Base-by-base conservation (phyloP, 2,888 invertebrate species). In the Drosophila lacicola region DNA sequence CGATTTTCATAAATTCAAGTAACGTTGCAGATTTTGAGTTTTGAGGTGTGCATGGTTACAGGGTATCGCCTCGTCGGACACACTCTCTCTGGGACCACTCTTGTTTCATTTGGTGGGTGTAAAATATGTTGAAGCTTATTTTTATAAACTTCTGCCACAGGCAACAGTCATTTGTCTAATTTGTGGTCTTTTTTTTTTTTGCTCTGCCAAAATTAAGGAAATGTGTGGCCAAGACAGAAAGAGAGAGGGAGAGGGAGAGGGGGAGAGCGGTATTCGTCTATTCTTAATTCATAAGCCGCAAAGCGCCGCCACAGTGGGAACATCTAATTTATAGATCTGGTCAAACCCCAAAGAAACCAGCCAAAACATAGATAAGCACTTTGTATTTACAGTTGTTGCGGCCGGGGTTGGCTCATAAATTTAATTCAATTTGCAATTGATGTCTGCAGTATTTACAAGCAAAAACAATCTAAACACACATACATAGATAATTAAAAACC, bases 141-240 rank as follows among this genome's bases (percentile, higher is more conserved):
- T 83, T 88, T 85, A 88, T 85, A 82, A 85, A 83, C 88, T 85
- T 85, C 74, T 69, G 71, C 69, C 69, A 70, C 85, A 74, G 64
- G 62, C 82, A 77, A 72, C 70, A 77, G 74, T 78, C 88, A 76
- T 82, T 90, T 80, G 88, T 77, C 84, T 80, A 77, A 90, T 87
- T 87, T 87, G 80, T 74, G 75, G 73, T 68, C 64, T 54, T 51
- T 51, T 33, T 51, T 51, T 33, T 47, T 25, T 64, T 37, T 44
- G 46, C 50, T 55, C 49, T 37, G 39, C 25, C 50, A 44, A 61
- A 56, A 54, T 46, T 37, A 36, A 55, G 34, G 47, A 63, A 78
- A 61, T 54, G 60, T 60, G 46, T 67, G 68, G 62, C 37, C 11
- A 14, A 65, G 42, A 51, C 13, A 39, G 39, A 54, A 39, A 33